A percentile compares a stretch with the other conserved stretches of the same genome.
Conservation (phyloP, 2,113 vertebrate genomes). For the Passerina amoena region DNA sequence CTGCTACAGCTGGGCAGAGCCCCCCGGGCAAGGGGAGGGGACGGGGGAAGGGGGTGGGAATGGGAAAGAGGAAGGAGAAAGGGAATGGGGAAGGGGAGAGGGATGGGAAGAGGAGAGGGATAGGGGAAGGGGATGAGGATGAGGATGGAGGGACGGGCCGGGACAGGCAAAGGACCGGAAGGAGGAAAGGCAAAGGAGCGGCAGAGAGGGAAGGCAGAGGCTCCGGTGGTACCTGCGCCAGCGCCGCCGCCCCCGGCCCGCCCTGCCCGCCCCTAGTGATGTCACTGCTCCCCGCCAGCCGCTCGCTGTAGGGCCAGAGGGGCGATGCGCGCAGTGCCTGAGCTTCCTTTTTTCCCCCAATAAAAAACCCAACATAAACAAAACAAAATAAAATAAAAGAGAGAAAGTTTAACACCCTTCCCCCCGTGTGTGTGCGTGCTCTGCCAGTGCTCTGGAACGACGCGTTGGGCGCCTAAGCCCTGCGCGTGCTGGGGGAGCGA, state of each 20-base stretch:
- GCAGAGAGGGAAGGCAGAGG: rapidly evolving
- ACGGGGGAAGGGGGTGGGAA: not conserved
- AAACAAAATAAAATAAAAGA: not conserved
- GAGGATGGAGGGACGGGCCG: too few relatives aligned
- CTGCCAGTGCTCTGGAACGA: rapidly evolving
- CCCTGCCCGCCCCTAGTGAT: rapidly evolving
- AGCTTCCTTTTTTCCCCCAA: rapidly evolving
- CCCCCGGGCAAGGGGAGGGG: rapidly evolving
- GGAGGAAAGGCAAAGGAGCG: not conserved
- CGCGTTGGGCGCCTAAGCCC: rapidly evolving
- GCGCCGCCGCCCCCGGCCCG: not conserved
- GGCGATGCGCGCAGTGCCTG: rapidly evolving
- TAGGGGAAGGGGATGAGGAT: too few relatives aligned
- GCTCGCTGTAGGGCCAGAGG: rapidly evolving
- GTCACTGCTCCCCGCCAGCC: not conserved
- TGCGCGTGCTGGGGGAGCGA: rapidly evolving
- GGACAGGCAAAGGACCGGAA: not conserved
- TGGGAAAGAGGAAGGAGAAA: too few relatives aligned
- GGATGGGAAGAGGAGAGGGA: too few relatives aligned
- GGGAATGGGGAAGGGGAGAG: too few relatives aligned
- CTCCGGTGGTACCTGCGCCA: rapidly evolving
- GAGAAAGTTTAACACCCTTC: rapidly evolving
- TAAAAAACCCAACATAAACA: too few relatives aligned
- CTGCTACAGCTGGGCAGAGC: not conserved
- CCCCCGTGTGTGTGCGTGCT: rapidly evolving